Base-by-base conservation (phyloP, 2,797 vertebrate species). In the Tenualosa ilisha region DNA sequence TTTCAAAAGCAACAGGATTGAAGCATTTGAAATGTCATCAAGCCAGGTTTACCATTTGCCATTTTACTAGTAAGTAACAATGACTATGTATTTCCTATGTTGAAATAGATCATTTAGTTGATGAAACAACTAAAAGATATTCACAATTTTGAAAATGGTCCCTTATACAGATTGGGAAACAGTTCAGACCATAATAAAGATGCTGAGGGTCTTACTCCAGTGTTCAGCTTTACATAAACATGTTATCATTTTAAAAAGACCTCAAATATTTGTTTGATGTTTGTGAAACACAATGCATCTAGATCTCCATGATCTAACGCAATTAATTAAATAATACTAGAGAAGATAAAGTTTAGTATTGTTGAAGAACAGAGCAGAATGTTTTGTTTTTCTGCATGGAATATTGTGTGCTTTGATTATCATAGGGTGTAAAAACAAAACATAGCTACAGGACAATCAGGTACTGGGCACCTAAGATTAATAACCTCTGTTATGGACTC, bases 131-230 rank as follows among this genome's bases (percentile, higher is more conserved):
- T 75, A 43, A 40, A 75, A 72, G 37, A 17, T 17, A 20, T 43
- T 75, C 68, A 75, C 37, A 68, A 68, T 68, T 26, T 37, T 2
- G 37, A 75, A 75, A 75, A 75, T 20, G 68, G 37, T 75, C 31
- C 68, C 68, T 40, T 37, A 72, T 3, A 43, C 26, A 68, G 63
- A 37, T 31, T 40, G 31, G 31, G 15, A 37, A 37, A 75, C 40
- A 40, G 31, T 72, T 15, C 3, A 37, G 37, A 43, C 37, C 68
- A 43, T 43, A 75, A 15, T 43, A 13, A 75, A 68, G 63, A 68
- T 68, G 26, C 63, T 31, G 63, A 75, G 68, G 68, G 37, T 75
- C 37, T 75, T 75, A 75, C 68, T 75, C 68, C 68, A 75, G 68
- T 75, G 68, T 75, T 75, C 37, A 75, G 68, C 37, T 75, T 75